These are phyloP conservation scores for Elysia crispata DNA, from an alignment of 2,888 invertebrate genomes.

Conservation along the genomic window DNA sequence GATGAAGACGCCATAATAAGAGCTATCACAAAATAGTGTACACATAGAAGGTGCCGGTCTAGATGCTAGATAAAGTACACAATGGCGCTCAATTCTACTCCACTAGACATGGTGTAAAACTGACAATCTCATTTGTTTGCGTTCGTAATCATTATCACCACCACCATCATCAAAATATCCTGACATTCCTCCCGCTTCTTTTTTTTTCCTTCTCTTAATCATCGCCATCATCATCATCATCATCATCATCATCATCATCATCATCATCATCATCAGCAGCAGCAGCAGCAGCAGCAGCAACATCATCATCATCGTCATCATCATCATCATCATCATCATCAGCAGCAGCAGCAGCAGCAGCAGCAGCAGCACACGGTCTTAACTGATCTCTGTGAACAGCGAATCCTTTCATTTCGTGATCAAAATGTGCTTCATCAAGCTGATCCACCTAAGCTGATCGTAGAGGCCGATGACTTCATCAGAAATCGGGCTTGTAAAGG, in stretches of 20 bases:
- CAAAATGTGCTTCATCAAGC: too few species aligned
- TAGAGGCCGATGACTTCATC: too few species aligned
- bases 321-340: conserved; percentile 6
- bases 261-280: background rate
- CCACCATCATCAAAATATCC: conserved; percentile 5
- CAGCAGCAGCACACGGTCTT: background rate
- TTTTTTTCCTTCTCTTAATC: background rate
- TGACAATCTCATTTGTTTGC: too few species aligned
- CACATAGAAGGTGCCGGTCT: background rate
- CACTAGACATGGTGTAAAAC: too few species aligned
- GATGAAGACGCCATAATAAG: too few species aligned
- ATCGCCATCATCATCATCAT: background rate
- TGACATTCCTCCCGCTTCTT: too few species aligned
- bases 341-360: background rate
- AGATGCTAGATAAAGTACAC: background rate
- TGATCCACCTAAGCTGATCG: too few species aligned
- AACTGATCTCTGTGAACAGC: too few species aligned
- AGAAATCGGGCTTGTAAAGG: too few species aligned
- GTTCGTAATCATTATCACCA: background rate
- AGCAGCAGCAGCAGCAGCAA: background rate
- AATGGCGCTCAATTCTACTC: too few species aligned
- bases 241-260: background rate
- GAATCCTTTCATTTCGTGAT: too few species aligned
- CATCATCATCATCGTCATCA: conserved; percentile 24
- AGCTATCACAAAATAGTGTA: background rate